Base-by-base conservation (phyloP, 2,113 vertebrate genomes). In the Rhinolophus sinicus region DNA sequence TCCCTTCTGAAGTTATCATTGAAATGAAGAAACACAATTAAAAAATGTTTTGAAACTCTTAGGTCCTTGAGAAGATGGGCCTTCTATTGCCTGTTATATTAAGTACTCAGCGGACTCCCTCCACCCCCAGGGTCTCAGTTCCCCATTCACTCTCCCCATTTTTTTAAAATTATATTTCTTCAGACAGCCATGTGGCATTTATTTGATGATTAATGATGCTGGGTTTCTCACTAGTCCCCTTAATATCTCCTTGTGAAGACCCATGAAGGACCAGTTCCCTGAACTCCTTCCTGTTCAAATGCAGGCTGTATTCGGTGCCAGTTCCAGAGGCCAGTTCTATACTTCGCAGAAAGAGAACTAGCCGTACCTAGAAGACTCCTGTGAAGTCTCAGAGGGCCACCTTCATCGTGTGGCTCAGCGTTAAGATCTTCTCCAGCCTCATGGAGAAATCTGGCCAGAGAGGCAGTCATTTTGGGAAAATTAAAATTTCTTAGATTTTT, bases 11-110 rank as follows among this genome's bases (percentile, higher is more conserved):
- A 92, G 73, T 83, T 22, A 56, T 78, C 21, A 16, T 60, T 81
- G 33, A 83, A 83, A 64, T 92, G 35, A 89, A 93, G 95, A 91
- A 33, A 64, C 5, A 60, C 2, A 28, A 80, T 84, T 82, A 24
- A 92, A 92, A 88, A 47, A n/a, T 85, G 33, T 90, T 92, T 85
- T 54, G 70, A 72, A 95, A 89, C 73, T 70, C 67, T 44, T 44
- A 77, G 92, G 73, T 5, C 38, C 67, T 85, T 84, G 72, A 89
- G 69, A 93, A 94, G 93, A 91, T 30, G 52, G 56, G 62, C 3
- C 56, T 93, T 93, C 64, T 4, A 2, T 30, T 81, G 35, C 35
- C 26, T 50, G 95, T 95, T 95, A 95, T 75, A 80, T 75, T 35
- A 85, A 95, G 77, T 40, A 50, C 60, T 88, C 56, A 22, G 62